A percentile compares a stretch with the other conserved stretches of the same genome.
Evolutionary conservation across 2,797 vertebrate species (phyloP).

Genomic region (Austrolebias charrua): DNA sequence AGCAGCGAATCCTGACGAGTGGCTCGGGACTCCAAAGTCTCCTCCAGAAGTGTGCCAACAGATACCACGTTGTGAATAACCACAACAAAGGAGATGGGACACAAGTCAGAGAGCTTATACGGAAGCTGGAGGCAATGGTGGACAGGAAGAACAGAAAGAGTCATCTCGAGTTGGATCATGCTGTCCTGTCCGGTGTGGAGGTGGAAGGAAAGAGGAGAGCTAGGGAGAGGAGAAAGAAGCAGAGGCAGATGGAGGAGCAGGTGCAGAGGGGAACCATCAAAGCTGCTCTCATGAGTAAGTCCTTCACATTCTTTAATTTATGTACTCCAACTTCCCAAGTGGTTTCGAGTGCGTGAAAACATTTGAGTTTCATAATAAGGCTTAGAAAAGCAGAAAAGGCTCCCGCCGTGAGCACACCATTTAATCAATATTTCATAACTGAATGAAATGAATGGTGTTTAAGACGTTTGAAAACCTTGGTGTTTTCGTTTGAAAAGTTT

Average conservation of each 20-base stretch:
- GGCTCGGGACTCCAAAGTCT: constrained; percentile 66
- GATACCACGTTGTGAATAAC: constrained; percentile 76
- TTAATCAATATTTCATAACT: not conserved
- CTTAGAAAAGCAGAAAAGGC: constrained; percentile 1
- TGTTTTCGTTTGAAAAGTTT: not conserved
- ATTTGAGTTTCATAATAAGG: not conserved
- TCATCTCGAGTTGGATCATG: constrained; percentile 50
- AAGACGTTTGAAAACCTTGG: not conserved
- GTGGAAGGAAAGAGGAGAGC: constrained; percentile 70
- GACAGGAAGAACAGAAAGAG: constrained; percentile 34
- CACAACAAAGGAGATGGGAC: constrained; percentile 55
- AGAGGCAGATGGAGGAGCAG: constrained; percentile 78
- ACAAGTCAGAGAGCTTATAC: constrained; percentile 72
- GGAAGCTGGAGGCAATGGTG: constrained; percentile 74
- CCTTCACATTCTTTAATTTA: constrained; percentile 1
- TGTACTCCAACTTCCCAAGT: not conserved
- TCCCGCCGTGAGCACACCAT: not conserved
- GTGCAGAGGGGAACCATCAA: constrained; percentile 72
- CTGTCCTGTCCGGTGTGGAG: constrained; percentile 59
- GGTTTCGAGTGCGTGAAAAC: not conserved
- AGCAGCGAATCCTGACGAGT: constrained; percentile 60
- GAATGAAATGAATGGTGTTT: not conserved
- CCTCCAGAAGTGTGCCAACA: constrained; percentile 65
- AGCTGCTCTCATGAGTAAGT: constrained; percentile 72
- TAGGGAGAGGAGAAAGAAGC: constrained; percentile 78